Evolutionary conservation across 2,797 vertebrate species (phyloP).

Genomic region (Schizothorax lantsangensis): DNA sequence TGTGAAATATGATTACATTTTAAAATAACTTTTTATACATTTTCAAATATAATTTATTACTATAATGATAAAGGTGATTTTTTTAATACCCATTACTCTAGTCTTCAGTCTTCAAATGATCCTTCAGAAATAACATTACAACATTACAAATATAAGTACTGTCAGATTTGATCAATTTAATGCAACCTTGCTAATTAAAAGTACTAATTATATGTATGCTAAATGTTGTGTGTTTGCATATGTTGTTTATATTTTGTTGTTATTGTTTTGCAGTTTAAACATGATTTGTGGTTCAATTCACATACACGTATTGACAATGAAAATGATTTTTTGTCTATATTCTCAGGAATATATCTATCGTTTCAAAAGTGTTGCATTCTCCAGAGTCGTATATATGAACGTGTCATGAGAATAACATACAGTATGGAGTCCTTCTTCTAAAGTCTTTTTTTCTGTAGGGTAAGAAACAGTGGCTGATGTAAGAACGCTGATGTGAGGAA

Average conservation of each 20-base stretch:
- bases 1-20: not conserved
- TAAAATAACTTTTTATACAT: not conserved
- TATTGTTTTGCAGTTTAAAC: not conserved
- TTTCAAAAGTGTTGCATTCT: not conserved
- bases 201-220: not conserved
- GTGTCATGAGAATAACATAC: not conserved
- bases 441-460: not conserved
- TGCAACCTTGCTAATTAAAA: not conserved
- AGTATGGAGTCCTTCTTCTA: not conserved
- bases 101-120: not conserved
- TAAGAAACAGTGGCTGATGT: conserved; percentile 41
- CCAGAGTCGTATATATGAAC: not conserved
- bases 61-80: not conserved
- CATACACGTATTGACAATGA: not conserved
- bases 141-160: not conserved
- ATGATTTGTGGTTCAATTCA: not conserved
- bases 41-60: not conserved
- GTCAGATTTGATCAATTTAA: not conserved
- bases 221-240: not conserved
- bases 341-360: not conserved
- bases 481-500: conserved; percentile 74
- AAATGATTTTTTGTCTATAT: not conserved
- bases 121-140: not conserved
- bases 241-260: not conserved
- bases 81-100: not conserved